A percentile compares a stretch with the other conserved stretches of the same genome.
These are phyloP conservation scores for Centropus unirufus DNA, from an alignment of 2,113 vertebrate genomes.

Conservation along the genomic window DNA sequence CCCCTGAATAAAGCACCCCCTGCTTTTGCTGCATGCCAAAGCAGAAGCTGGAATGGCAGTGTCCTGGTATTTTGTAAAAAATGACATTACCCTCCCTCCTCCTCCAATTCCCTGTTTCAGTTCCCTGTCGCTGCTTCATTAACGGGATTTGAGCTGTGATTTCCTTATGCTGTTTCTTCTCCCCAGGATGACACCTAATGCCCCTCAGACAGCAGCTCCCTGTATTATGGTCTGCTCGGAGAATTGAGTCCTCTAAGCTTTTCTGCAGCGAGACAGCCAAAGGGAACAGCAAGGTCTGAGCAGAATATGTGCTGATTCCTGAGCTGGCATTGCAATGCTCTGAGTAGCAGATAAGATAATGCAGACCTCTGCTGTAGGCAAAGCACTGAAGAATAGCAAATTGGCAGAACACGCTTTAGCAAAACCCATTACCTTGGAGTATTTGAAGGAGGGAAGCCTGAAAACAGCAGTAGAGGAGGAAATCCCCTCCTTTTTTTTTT, in stretches of 20 bases:
- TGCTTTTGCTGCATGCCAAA: not conserved
- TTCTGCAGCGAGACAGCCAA: not conserved
- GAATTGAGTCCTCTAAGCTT: not conserved
- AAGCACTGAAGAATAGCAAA: not conserved
- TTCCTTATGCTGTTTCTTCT: not conserved
- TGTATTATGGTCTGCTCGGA: not conserved
- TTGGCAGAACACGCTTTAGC: not conserved
- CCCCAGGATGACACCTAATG: not conserved
- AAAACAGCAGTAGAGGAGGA: not conserved
- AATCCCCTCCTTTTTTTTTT: not conserved
- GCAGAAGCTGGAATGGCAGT: not conserved
- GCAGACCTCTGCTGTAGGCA: constrained; percentile 6
- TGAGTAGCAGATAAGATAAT: not conserved
- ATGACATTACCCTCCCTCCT: not conserved
- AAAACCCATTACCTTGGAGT: not conserved
- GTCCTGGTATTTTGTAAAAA: not conserved
- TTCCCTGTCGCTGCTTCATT: not conserved
- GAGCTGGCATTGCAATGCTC: not conserved
- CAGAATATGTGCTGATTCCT: not conserved
- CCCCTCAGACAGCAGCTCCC: not conserved
- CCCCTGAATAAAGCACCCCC: not conserved
- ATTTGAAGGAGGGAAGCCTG: not conserved
- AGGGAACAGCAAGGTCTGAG: not conserved
- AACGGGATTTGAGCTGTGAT: not conserved
- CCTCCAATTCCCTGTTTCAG: not conserved